Evolutionary conservation across 2,888 invertebrate species (phyloP), one percentile per base, ranked within the genome.

Genomic region (Eupithecia subumbrata): DNA sequence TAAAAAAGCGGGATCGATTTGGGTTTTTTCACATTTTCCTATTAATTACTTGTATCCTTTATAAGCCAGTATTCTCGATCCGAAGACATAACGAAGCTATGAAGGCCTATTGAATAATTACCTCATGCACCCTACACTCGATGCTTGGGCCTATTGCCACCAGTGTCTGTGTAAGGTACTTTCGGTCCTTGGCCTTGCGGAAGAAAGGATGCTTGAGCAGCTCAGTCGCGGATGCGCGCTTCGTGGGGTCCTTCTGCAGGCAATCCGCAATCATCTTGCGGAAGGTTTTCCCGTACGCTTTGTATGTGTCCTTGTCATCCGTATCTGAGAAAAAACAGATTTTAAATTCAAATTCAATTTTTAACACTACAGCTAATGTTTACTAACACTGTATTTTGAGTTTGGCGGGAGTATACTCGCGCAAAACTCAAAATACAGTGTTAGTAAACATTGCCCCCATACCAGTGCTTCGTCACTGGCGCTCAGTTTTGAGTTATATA

Each of bases 241-340:
- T 99, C 0, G 97, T 96, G 0, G 99, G 98, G 87, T 99, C 99
- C 89, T 99, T 99, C 93, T 99, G 99, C 80, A 99, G 95, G 91
- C 99, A 99, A 88, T 99, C 99, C 16, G 97, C 96, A 79, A 99
- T 98, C 97, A 99, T 98, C 95, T 99, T 99, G 72, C 99, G 96
- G 95, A 99, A 99, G 72, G 98, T 98, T 95, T 99, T 99, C 40
- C 99, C 99, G 87, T 99, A 99, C 0, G 97, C 97, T 95, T 99
- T 99, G 90, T 99, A 99, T 91, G 99, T 99, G 88, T 99, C 99
- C 90, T 98, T 99, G 84, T 99, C 98, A 83, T 99, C 99, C 0
- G 99, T 98, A 72, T 97, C 97, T 87, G 76, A 8, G 18, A 75
- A 34, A 22, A 60, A 67, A 30, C 22, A 67, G 11, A 52, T 22